These are phyloP conservation scores for Galeopterus variegatus DNA, from an alignment of 2,113 vertebrate species.

Conservation along the genomic window DNA sequence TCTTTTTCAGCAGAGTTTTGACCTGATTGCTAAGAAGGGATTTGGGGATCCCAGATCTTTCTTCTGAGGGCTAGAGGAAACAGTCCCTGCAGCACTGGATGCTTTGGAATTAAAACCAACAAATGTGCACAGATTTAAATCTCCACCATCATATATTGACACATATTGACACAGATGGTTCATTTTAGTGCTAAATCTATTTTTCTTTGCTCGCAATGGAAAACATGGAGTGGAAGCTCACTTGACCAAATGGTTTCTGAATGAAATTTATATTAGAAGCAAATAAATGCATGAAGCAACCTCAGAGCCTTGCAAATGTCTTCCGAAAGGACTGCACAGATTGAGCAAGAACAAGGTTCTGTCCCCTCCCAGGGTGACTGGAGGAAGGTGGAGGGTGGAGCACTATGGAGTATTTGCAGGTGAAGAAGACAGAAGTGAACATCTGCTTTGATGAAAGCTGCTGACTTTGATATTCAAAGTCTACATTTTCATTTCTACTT, in stretches of 20 bases:
- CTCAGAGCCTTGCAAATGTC: neutral
- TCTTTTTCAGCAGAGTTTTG: constrained; percentile 11
- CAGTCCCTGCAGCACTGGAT: neutral
- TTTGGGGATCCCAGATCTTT: constrained; percentile 32
- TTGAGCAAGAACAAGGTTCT: neutral
- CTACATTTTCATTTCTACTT: neutral
- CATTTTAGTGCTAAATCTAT: constrained; percentile 86
- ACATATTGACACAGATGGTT: constrained; percentile 87
- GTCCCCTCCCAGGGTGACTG: accelerated
- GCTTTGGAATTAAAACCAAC: constrained; percentile 82
- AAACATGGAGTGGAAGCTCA: constrained; percentile 79
- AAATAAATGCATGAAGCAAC: neutral
- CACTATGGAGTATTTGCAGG: accelerated
- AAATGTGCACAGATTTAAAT: constrained; percentile 83
- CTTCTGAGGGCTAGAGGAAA: constrained; percentile 47
- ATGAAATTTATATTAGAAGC: constrained; percentile 81
- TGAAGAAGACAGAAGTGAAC: neutral
- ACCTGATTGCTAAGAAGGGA: constrained; percentile 52
- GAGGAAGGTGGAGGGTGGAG: neutral
- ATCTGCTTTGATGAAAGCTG: neutral
- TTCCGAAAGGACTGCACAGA: neutral
- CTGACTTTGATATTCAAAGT: neutral
- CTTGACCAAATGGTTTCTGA: constrained; percentile 83
- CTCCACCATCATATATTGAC: constrained; percentile 79
- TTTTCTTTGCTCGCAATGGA: constrained; percentile 82